Base-by-base conservation (phyloP, 2,888 invertebrate genomes). In the Alsophila aescularia region DNA sequence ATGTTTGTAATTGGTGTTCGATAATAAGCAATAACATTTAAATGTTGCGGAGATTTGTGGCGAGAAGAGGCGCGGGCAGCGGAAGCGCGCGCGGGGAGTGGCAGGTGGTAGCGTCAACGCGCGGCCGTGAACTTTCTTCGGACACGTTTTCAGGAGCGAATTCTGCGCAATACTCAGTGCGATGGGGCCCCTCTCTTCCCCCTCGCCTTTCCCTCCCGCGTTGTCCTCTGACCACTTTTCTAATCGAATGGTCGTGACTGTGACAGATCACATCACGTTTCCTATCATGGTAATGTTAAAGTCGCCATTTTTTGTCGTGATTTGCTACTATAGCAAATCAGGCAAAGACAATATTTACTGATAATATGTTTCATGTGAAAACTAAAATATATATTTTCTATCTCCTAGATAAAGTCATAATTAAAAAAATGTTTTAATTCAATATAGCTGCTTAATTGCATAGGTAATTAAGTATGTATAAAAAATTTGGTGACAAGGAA, bases 41-140 rank as follows among this genome's bases (percentile, higher is more conserved):
- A 48, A 55, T 58, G 57, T 39, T 31, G 52, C 36, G 52, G 47
- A 70, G 29, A 54, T 56, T 47, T 37, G 65, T 58, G 45, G 61
- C 42, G 62, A 67, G 67, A 72, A 79, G 79, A 67, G 55, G 48
- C 52, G 57, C 72, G 74, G 74, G 44, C 48, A 60, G 65, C 56
- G 75, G 75, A 75, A 74, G 73, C 69, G 40, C 32, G 52, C 48
- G 58, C 71, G 77, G 75, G 78, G 76, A 75, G 76, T 72, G 81
- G 81, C 79, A 77, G 83, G 82, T 77, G 78, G 79, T 72, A 76
- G 78, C 90, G 92, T 92, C 92, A 91, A 92, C 85, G 92, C 81
- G 91, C 92, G 92, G 82, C 92, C 92, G 82, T 92, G 92, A 92
- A 92, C 92, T 91, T 92, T 90, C 91, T 90, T 89, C 83, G 88